Conservation (phyloP, 2,797 vertebrate species). For the Mormyrus proboscirostris region DNA sequence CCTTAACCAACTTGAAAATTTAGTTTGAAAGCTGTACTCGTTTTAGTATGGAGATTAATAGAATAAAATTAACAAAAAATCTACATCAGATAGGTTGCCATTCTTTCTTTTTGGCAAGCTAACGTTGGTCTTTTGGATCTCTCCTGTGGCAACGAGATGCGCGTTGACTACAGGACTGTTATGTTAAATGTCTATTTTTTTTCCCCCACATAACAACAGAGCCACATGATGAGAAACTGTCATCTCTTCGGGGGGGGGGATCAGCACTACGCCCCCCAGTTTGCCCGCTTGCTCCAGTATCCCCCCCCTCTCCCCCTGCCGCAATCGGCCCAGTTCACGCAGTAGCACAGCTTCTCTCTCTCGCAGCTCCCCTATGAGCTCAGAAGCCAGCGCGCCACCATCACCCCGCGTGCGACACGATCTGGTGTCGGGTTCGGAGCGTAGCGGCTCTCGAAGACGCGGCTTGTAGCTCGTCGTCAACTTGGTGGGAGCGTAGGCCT, state of each 20-base stretch:
- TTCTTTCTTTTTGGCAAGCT: neutral
- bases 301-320: constrained; percentile 29
- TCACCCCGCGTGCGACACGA: constrained; percentile 6
- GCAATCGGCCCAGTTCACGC: constrained; percentile 31
- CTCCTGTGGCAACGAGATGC: neutral
- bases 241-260: constrained; percentile 41
- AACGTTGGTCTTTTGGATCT: neutral
- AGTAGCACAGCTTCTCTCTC: constrained; percentile 31
- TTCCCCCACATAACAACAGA: neutral
- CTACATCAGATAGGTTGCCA: neutral
- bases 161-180: neutral
- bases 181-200: neutral
- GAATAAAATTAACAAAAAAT: neutral
- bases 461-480: constrained; percentile 28
- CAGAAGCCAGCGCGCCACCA: constrained; percentile 30
- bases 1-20: constrained; percentile 30
- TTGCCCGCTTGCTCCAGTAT: constrained; percentile 28
- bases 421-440: neutral
- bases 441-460: constrained; percentile 20
- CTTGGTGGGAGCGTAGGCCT: constrained; percentile 14
- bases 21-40: neutral
- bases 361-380: constrained; percentile 30
- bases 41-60: neutral
- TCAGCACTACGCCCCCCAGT: constrained; percentile 38
- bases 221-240: neutral